Percentiles rank a stretch among this genome's conserved stretches.
Evolutionary conservation across 2,113 vertebrate genomes (phyloP).

Genomic region (Cryptomyrus ogoouensis): DNA sequence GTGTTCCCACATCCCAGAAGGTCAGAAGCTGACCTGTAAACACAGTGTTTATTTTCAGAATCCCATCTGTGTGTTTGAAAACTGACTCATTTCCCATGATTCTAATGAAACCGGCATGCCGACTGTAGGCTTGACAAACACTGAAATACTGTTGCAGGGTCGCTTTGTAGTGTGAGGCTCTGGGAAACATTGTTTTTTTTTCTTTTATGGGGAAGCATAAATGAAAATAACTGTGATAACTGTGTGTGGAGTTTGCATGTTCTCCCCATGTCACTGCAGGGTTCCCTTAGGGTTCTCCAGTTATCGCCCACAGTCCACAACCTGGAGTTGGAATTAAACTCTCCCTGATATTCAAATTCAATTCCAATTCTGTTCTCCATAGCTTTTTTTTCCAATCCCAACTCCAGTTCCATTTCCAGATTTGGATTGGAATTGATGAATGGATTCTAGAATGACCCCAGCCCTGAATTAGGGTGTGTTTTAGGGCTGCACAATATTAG

Average conservation of each 20-base stretch:
- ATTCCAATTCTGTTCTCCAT: too few species aligned
- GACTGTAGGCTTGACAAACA: too few species aligned
- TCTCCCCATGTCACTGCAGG: neutral
- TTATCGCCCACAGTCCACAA: neutral
- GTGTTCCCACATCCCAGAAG: neutral
- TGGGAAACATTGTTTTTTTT: neutral
- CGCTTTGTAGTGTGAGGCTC: neutral
- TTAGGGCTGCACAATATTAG: neutral
- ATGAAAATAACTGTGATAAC: neutral
- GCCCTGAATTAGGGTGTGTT: neutral
- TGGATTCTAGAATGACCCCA: too few species aligned
- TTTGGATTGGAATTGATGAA: too few species aligned
- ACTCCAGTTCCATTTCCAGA: too few species aligned
- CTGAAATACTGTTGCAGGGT: neutral
- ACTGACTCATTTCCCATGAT: neutral
- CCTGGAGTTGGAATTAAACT: neutral
- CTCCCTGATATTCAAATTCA: too few species aligned
- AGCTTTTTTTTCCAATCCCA: too few species aligned
- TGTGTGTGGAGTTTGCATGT: neutral
- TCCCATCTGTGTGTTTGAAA: conserved; percentile 9
- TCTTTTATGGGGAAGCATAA: neutral
- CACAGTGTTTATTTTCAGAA: conserved; percentile 5
- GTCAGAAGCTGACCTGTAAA: neutral
- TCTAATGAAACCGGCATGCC: neutral
- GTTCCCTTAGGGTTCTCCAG: neutral